These are phyloP conservation scores for Halisarca cf. caerulea DNA, from an alignment of 37 sponge, comb jelly and placozoan species.

Conservation along the genomic window DNA sequence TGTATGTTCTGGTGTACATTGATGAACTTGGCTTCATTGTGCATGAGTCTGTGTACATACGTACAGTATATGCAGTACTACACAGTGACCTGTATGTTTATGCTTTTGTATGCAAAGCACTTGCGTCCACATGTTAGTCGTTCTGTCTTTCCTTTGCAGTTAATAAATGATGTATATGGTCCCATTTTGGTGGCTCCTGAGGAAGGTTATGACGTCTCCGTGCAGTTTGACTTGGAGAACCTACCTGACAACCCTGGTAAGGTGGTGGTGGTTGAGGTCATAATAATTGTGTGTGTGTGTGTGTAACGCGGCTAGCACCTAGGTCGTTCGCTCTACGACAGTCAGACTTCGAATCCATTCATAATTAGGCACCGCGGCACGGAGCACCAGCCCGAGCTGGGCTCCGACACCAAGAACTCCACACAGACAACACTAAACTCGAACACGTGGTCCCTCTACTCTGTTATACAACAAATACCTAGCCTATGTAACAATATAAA, in stretches of 20 bases:
- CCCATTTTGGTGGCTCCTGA: constrained; percentile 61
- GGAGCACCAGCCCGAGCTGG: no score
- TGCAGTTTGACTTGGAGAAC: constrained; percentile 81
- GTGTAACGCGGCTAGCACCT: no score
- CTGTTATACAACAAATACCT: no score
- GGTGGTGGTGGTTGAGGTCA: background rate
- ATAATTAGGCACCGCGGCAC: no score
- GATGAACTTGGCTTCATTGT: background rate
- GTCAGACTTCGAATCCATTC: no score
- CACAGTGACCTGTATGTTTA: background rate
- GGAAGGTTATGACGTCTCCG: constrained; percentile 79
- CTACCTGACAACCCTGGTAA: constrained; percentile 87
- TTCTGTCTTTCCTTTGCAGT: constrained; percentile 42
- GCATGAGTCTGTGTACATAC: background rate
- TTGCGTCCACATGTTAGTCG: background rate
- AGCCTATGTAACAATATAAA: no score
- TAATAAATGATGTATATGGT: constrained; percentile 68
- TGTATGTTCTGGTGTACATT: no score
- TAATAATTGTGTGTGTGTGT: background rate
- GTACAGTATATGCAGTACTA: no score
- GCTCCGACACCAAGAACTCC: no score
- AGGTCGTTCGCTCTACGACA: no score
- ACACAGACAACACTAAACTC: no score
- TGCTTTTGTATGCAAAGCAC: background rate
- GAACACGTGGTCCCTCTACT: no score